Base-by-base conservation (phyloP, 1,140 invertebrate species). In the Cydia strobilella region DNA sequence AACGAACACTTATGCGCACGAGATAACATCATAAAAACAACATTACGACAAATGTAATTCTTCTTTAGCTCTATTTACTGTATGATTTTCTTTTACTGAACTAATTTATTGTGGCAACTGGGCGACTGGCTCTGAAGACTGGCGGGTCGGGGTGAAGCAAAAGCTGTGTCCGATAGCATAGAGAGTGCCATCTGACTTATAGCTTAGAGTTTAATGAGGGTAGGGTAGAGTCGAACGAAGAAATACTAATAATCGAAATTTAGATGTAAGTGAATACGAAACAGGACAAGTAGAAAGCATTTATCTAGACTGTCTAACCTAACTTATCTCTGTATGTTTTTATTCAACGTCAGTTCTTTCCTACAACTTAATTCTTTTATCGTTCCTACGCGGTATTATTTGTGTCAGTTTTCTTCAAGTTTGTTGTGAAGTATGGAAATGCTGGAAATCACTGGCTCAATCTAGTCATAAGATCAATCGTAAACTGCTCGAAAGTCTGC, bases 381-480 rank as follows among this genome's bases (percentile, higher is more conserved):
- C 82, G 89, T 91, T 91, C 88, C 87, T 91, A 89, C 81, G 82
- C 87, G 87, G 82, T 90, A 90, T 88, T 86, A 84, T 85, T 89
- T 87, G 86, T 80, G 86, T 90, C 90, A 86, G 87, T 87, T 87
- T 84, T 84, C 84, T 86, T 84, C 79, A 79, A 84, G 82, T 85
- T 87, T 80, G 78, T 77, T 84, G 82, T 80, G 80, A 82, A 80
- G 78, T 79, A 77, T 84, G 83, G 81, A 86, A 86, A 83, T 86
- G 85, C 89, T 79, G 85, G 83, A 84, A 85, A 85, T 86, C 81
- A 91, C 90, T 91, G 90, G 89, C 90, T 92, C 90, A 92, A 91
- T 92, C 90, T 92, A 92, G 90, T 92, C 90, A 92, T 92, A 92
- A 92, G 90, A 91, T 91, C 84, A 88, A 89, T 90, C 86, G 81